Conservation (phyloP, 2,888 invertebrate genomes). For the Brachylomia viminalis region DNA sequence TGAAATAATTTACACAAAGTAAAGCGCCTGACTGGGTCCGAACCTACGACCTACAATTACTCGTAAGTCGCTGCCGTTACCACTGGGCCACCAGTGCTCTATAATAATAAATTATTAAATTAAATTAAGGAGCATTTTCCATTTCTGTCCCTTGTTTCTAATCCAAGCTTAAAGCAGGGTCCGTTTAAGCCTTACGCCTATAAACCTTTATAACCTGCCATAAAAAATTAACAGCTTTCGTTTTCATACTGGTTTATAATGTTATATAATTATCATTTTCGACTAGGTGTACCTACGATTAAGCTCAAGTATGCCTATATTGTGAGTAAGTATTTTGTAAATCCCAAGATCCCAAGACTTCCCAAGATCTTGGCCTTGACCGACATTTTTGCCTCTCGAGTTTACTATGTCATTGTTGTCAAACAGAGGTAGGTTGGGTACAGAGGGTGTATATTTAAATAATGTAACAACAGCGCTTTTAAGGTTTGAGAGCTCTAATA, state of each 20-base stretch:
- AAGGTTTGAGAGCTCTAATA: constrained; percentile 20
- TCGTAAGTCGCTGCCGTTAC: too few relatives aligned
- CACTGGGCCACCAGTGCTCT: too few relatives aligned
- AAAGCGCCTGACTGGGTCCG: too few relatives aligned
- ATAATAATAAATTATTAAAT: too few relatives aligned
- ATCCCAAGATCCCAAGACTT: too few relatives aligned
- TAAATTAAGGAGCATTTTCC: not conserved
- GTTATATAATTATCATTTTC: not conserved
- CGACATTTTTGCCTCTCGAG: constrained; percentile 27
- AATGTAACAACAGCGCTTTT: constrained; percentile 33
- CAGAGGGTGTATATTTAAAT: constrained; percentile 50
- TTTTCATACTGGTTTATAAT: not conserved
- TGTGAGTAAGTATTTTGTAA: constrained; percentile 6
- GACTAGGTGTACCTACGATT: not conserved
- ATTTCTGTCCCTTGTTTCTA: not conserved
- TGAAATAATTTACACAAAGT: too few relatives aligned
- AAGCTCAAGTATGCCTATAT: not conserved
- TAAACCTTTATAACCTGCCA: not conserved
- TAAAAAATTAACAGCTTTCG: not conserved
- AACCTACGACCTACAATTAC: too few relatives aligned
- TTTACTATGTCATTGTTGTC: constrained; percentile 25
- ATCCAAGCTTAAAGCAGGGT: not conserved
- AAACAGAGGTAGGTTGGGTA: constrained; percentile 22
- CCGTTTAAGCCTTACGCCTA: not conserved
- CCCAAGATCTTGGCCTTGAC: constrained; percentile 35